Conservation (phyloP, 2,797 vertebrate species). For the Ataeniobius toweri region DNA sequence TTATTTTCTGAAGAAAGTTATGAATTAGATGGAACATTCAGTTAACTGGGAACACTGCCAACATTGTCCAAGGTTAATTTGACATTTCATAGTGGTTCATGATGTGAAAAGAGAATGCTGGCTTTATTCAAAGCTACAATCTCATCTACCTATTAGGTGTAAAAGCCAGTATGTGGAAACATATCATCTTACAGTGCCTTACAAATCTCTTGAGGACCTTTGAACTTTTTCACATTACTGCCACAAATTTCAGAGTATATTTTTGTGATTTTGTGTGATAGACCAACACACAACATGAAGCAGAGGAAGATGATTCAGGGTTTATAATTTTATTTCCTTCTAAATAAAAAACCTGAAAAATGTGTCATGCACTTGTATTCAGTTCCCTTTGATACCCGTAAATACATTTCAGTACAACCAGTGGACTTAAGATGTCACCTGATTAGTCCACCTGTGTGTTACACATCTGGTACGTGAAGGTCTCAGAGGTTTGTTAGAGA, state of each 20-base stretch:
- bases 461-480: not conserved
- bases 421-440: not conserved
- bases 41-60: conserved; percentile 10
- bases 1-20: conserved; percentile 27
- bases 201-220: not conserved
- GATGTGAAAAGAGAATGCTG: conserved; percentile 3
- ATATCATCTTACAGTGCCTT: not conserved
- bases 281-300: too few relatives aligned
- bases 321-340: too few relatives aligned
- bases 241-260: not conserved
- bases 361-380: not conserved
- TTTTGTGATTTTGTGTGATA: not conserved
- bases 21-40: conserved; percentile 26
- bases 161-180: conserved; percentile 3
- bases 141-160: not conserved
- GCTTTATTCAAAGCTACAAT: conserved; percentile 9
- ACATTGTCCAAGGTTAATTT: conserved; percentile 4
- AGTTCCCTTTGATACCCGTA: too few relatives aligned
- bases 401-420: too few relatives aligned
- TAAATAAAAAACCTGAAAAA: not conserved
- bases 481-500: not conserved
- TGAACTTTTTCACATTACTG: not conserved
- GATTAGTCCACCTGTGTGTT: not conserved
- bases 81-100: conserved; percentile 9
- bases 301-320: too few relatives aligned